Evolutionary conservation across 1,140 invertebrate genomes (phyloP).

Genomic region (Grapholita molesta): DNA sequence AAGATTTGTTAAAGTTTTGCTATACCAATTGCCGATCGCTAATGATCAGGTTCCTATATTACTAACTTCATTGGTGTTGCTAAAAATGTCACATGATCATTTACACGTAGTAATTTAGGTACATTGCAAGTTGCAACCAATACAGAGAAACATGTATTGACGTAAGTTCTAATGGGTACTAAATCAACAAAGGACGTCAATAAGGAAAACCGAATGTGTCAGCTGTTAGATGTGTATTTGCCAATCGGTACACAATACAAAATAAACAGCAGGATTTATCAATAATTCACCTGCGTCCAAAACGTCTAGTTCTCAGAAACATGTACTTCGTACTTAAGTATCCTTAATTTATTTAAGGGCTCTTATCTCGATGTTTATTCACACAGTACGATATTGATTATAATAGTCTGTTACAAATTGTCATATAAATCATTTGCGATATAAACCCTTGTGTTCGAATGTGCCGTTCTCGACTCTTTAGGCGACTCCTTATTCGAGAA

Average conservation of each 20-base stretch:
- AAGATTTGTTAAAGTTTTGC: no score
- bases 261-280: background rate
- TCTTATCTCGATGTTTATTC: background rate
- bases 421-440: no score
- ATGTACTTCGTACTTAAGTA: background rate
- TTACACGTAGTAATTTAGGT: background rate
- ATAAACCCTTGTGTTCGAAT: no score
- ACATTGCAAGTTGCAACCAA: background rate
- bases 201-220: background rate
- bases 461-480: no score
- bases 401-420: background rate
- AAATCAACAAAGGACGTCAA: background rate
- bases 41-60: no score
- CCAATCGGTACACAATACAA: background rate
- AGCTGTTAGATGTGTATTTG: background rate
- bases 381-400: background rate
- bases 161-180: background rate
- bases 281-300: background rate
- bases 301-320: background rate
- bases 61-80: no score
- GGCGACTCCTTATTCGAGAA: no score
- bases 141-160: constrained; percentile 12
- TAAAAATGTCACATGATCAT: background rate
- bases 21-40: no score
- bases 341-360: background rate